These are phyloP conservation scores for Drosophila trapezifrons DNA, from an alignment of 1,140 invertebrate species.

Conservation along the genomic window DNA sequence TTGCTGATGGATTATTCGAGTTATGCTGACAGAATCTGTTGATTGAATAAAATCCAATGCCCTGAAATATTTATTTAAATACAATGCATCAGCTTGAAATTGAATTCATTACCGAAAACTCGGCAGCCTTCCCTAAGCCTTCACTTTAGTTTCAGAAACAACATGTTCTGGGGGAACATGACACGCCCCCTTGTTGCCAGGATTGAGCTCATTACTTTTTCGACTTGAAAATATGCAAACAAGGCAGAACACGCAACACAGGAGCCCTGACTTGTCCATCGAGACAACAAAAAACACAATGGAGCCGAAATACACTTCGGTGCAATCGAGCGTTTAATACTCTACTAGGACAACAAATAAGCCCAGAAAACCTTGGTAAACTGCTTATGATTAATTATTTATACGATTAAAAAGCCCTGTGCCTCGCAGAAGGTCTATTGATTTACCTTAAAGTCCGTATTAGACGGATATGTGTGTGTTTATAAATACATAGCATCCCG, in stretches of 20 bases:
- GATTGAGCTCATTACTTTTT: conserved; percentile 56
- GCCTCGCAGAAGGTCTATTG: not conserved
- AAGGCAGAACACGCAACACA: conserved; percentile 57
- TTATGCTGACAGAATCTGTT: conserved; percentile 17
- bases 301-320: not conserved
- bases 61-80: conserved; percentile 25
- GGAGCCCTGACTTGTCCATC: conserved; percentile 28
- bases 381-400: conserved; percentile 3
- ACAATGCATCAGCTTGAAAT: conserved; percentile 4
- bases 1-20: conserved; percentile 19
- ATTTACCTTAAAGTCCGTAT: not conserved
- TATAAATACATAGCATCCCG: not conserved
- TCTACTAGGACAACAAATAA: not conserved
- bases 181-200: conserved; percentile 39
- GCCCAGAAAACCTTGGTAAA: not conserved
- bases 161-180: conserved; percentile 4
- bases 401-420: not conserved
- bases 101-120: conserved; percentile 5
- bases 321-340: not conserved
- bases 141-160: not conserved
- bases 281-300: conserved; percentile 13
- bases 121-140: not conserved
- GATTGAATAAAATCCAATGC: conserved; percentile 25
- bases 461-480: not conserved
- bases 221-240: conserved; percentile 70